A percentile compares a stretch with the other conserved stretches of the same genome.
phyloP scores from a whole-genome alignment of 1,140 invertebrate species.

The Drepana arcuata region DNA sequence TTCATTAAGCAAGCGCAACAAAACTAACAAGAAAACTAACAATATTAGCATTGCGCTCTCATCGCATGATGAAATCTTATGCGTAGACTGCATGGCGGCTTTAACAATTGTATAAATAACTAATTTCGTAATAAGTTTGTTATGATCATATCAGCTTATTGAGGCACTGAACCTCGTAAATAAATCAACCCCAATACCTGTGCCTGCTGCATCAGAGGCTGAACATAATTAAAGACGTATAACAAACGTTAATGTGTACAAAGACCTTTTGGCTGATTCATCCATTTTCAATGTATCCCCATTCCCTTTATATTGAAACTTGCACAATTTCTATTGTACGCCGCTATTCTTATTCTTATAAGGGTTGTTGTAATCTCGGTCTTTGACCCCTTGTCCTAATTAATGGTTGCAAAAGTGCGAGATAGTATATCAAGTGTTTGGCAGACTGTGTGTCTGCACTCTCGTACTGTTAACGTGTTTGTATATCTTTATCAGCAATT shows the following conservation, averaged over 20 bases:
- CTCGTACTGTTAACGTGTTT: not conserved
- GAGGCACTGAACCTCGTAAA: too few species aligned
- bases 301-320: too few species aligned
- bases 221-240: not conserved
- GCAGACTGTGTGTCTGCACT: conserved; percentile 10
- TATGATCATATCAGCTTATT: too few species aligned
- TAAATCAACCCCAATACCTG: not conserved
- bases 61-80: too few species aligned
- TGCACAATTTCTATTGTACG: not conserved
- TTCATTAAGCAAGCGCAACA: too few species aligned
- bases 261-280: too few species aligned
- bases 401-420: conserved; percentile 13
- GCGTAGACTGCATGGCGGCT: too few species aligned
- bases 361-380: conserved; percentile 25
- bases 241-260: conserved; percentile 5
- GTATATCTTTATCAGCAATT: not conserved
- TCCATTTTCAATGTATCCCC: not conserved
- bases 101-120: too few species aligned
- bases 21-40: too few species aligned
- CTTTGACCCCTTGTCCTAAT: conserved; percentile 36
- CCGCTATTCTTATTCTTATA: not conserved
- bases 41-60: too few species aligned
- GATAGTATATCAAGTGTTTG: not conserved
- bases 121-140: too few species aligned
- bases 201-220: not conserved